These are phyloP conservation scores for Elaphurus davidianus DNA, from an alignment of 2,113 vertebrate genomes.

Conservation along the genomic window DNA sequence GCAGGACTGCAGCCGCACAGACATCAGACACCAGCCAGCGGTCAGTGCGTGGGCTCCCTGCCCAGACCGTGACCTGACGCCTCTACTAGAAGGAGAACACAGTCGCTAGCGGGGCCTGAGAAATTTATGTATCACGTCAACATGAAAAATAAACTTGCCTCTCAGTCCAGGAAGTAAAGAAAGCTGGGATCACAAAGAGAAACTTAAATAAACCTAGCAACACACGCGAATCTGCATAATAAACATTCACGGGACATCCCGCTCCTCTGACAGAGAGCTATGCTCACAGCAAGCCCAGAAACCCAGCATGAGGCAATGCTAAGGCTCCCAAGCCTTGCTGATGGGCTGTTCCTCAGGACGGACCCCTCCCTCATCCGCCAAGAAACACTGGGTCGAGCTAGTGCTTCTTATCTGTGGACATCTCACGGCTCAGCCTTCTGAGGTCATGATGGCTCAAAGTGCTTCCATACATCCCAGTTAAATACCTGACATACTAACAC, in stretches of 20 bases:
- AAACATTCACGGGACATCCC: not conserved
- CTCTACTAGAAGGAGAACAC: not conserved
- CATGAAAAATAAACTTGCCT: not conserved
- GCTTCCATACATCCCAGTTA: not conserved
- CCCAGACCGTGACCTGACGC: not conserved
- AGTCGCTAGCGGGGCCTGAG: not conserved
- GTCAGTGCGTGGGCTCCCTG: not conserved
- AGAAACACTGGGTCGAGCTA: not conserved
- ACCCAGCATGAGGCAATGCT: not conserved
- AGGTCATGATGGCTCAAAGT: not conserved
- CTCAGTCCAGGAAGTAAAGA: not conserved
- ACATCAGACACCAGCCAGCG: not conserved
- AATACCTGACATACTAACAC: not conserved
- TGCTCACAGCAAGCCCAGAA: not conserved
- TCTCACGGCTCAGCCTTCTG: not conserved
- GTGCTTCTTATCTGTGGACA: not conserved
- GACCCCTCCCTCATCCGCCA: slow-evolving; percentile 14
- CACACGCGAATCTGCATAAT: not conserved
- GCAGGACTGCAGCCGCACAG: not conserved
- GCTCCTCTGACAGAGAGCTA: not conserved
- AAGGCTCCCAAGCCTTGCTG: not conserved
- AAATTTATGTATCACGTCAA: not conserved
- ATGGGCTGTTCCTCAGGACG: not conserved
- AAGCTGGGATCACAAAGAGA: not conserved
- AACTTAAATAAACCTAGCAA: slow-evolving; percentile 8